Percentiles rank a stretch among this genome's conserved stretches.
These are phyloP conservation scores for Sweltsa coloradensis DNA, from an alignment of 1,140 invertebrate genomes.

Conservation along the genomic window DNA sequence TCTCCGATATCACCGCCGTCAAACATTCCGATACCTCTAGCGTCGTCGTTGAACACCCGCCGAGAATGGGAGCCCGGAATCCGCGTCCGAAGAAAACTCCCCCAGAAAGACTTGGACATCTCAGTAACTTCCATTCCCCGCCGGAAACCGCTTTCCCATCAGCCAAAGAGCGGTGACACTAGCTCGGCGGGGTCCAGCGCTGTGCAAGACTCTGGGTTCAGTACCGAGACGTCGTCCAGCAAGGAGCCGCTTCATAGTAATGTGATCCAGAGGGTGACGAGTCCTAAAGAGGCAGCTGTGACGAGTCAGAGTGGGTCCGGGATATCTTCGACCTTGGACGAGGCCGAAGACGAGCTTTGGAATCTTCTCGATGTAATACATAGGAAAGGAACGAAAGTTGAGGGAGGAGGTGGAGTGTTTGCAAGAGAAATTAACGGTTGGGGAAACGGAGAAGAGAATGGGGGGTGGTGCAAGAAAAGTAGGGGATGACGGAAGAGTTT, in stretches of 20 bases:
- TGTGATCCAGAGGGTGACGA: background rate
- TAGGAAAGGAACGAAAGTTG: slow-evolving; percentile 56
- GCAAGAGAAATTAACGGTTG: too few relatives aligned
- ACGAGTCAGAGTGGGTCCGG: background rate
- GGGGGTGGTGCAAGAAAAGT: too few relatives aligned
- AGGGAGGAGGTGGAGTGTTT: slow-evolving; percentile 57
- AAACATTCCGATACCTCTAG: slow-evolving; percentile 27
- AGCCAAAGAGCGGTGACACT: slow-evolving; percentile 22
- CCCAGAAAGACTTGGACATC: slow-evolving; percentile 17
- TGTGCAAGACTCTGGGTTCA: slow-evolving; percentile 75
- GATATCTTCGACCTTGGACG: slow-evolving; percentile 18
- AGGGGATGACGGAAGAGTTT: too few relatives aligned
- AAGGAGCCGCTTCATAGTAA: slow-evolving; percentile 45
- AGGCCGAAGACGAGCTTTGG: slow-evolving; percentile 69
- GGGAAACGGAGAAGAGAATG: too few relatives aligned
- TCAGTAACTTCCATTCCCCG: slow-evolving; percentile 36
- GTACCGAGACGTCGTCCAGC: slow-evolving; percentile 64
- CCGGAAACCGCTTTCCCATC: slow-evolving; percentile 36
- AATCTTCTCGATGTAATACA: slow-evolving; percentile 76
- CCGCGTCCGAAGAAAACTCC: slow-evolving; percentile 46
- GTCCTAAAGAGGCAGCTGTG: background rate
- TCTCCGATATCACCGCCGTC: slow-evolving; percentile 28
- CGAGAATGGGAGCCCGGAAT: slow-evolving; percentile 67
- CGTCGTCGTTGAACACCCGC: slow-evolving; percentile 28
- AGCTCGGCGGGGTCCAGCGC: slow-evolving; percentile 36